Evolutionary conservation across 2,797 vertebrate genomes (phyloP).

Genomic region (Platyrinchus mystaceus): DNA sequence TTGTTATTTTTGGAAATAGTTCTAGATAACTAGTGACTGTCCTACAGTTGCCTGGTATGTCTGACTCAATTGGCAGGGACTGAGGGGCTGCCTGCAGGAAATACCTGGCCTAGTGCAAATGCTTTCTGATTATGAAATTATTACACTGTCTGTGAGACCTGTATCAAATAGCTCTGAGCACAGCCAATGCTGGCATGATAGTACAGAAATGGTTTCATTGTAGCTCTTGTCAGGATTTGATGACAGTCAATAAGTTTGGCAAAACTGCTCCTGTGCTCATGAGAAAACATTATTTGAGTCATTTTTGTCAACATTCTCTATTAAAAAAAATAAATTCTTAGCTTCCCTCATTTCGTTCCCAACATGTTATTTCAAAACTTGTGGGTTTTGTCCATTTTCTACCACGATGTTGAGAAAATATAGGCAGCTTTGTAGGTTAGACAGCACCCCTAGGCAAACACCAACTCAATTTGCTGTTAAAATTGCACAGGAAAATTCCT

Average conservation of each 20-base stretch:
- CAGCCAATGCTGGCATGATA: not conserved
- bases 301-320: not conserved
- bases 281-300: not conserved
- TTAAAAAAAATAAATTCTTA: not conserved
- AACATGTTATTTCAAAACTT: not conserved
- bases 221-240: not conserved
- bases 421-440: not conserved
- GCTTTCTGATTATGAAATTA: not conserved
- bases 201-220: not conserved
- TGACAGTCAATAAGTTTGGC: not conserved
- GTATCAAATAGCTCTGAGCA: not conserved
- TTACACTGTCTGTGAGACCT: not conserved
- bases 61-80: not conserved
- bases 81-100: not conserved
- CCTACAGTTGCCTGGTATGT: not conserved
- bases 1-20: not conserved
- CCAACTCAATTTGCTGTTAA: not conserved
- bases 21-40: not conserved
- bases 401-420: not conserved
- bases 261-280: not conserved
- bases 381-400: not conserved
- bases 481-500: not conserved
- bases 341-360: not conserved
- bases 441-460: not conserved
- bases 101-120: not conserved